These are phyloP conservation scores for Chaetorhynchus papuensis DNA, from an alignment of 2,113 vertebrate genomes.

Conservation along the genomic window DNA sequence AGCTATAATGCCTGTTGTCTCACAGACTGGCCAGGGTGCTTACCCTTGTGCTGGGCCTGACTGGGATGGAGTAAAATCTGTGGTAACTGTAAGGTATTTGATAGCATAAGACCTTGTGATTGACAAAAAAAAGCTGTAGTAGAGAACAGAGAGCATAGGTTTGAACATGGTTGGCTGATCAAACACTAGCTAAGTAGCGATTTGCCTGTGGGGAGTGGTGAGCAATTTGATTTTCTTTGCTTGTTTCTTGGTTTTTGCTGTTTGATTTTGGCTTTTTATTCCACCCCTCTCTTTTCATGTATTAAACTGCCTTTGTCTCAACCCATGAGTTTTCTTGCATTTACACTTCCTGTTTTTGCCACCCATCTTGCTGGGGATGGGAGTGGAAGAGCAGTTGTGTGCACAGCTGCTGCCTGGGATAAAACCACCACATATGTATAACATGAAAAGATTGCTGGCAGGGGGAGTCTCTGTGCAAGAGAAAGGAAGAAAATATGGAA, in stretches of 20 bases:
- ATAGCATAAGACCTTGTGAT: background rate
- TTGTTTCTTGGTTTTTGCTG: background rate
- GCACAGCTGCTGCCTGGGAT: background rate
- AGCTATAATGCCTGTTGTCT: background rate
- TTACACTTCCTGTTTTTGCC: background rate
- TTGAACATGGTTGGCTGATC: background rate
- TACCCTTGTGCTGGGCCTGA: background rate
- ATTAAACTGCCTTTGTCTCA: background rate
- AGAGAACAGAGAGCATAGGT: rapidly evolving
- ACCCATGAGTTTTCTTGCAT: background rate
- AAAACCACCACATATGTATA: background rate
- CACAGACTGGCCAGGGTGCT: background rate
- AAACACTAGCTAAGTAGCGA: background rate
- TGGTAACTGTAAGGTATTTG: background rate
- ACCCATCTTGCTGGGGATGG: background rate
- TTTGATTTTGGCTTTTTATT: background rate
- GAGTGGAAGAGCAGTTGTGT: background rate
- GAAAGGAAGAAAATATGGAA: background rate
- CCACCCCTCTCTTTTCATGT: background rate
- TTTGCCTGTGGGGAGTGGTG: background rate
- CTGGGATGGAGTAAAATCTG: background rate
- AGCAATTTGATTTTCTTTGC: rapidly evolving
- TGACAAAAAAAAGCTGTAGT: background rate
- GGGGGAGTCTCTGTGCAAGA: rapidly evolving
- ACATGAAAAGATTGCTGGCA: background rate